Evolutionary conservation across 2,888 invertebrate species (phyloP).

Genomic region (Lacanobia oleracea): DNA sequence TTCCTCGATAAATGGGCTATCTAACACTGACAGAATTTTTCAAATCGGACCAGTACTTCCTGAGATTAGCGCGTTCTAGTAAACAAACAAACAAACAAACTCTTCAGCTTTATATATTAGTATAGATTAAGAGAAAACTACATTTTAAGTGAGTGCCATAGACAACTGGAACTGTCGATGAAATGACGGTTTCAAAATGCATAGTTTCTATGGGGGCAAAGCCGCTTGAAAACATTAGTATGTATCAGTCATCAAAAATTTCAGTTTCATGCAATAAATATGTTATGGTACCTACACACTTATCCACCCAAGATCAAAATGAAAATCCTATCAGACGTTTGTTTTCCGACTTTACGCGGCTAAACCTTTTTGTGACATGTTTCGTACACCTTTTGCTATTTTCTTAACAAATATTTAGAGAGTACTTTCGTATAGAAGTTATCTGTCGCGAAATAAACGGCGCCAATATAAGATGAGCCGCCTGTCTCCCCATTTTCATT

Average conservation of each 20-base stretch:
- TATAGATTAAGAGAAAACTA: too few species aligned
- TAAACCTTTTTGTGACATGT: slow-evolving; percentile 50
- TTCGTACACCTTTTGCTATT: slow-evolving; percentile 47
- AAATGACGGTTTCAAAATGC: too few species aligned
- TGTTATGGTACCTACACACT: background rate
- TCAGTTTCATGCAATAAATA: background rate
- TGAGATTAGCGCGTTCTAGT: too few species aligned
- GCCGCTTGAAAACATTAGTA: background rate
- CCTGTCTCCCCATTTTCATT: slow-evolving; percentile 30
- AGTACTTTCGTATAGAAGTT: slow-evolving; percentile 52
- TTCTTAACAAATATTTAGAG: slow-evolving; percentile 62
- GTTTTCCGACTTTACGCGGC: slow-evolving; percentile 33
- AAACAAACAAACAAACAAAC: too few species aligned
- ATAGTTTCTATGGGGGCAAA: background rate
- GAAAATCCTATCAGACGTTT: slow-evolving; percentile 30
- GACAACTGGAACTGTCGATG: too few species aligned
- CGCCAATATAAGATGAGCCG: slow-evolving; percentile 38
- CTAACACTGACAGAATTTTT: too few species aligned
- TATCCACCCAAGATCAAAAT: slow-evolving; percentile 8
- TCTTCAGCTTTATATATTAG: too few species aligned
- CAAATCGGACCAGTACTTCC: too few species aligned
- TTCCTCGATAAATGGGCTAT: too few species aligned
- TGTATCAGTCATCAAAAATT: background rate
- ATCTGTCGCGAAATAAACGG: slow-evolving; percentile 51
- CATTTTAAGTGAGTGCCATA: too few species aligned